Conservation (phyloP, 2,113 vertebrate genomes). For the Geothlypis trichas region DNA sequence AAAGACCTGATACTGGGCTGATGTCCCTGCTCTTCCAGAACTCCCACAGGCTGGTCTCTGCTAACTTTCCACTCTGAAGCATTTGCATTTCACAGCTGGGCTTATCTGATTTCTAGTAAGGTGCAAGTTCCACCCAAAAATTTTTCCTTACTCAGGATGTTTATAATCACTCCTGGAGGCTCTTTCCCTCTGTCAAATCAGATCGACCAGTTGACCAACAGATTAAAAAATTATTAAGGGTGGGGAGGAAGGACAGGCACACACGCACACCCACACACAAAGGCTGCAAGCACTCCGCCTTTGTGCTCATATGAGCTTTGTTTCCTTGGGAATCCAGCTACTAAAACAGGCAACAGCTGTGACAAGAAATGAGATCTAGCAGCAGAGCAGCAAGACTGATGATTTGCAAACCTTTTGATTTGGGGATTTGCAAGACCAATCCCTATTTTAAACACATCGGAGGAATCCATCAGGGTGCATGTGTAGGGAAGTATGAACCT, state of each 20-base stretch:
- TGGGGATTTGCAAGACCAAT: neutral
- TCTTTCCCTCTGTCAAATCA: constrained; percentile 6
- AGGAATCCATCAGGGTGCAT: neutral
- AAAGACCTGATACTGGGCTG: neutral
- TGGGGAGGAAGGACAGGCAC: constrained; percentile 59
- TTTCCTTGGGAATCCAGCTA: constrained; percentile 42
- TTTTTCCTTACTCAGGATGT: constrained; percentile 43
- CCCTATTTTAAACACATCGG: neutral
- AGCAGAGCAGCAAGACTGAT: neutral
- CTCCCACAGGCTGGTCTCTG: neutral
- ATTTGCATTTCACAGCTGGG: neutral
- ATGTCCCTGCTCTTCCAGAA: neutral
- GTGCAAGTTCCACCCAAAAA: constrained; percentile 27
- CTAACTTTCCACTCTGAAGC: neutral
- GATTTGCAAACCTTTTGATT: neutral
- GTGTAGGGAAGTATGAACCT: neutral
- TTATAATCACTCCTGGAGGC: constrained; percentile 13
- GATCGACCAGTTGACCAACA: constrained; percentile 28
- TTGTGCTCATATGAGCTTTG: constrained; percentile 21
- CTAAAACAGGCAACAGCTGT: constrained; percentile 12
- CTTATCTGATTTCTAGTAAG: constrained; percentile 31
- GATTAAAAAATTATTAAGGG: constrained; percentile 66
- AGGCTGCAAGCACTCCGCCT: neutral
- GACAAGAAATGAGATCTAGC: neutral
- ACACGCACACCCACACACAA: neutral